A percentile compares a stretch with the other conserved stretches of the same genome.
Conservation (phyloP, 2,888 invertebrate genomes). For the Synergus laeviventris region DNA sequence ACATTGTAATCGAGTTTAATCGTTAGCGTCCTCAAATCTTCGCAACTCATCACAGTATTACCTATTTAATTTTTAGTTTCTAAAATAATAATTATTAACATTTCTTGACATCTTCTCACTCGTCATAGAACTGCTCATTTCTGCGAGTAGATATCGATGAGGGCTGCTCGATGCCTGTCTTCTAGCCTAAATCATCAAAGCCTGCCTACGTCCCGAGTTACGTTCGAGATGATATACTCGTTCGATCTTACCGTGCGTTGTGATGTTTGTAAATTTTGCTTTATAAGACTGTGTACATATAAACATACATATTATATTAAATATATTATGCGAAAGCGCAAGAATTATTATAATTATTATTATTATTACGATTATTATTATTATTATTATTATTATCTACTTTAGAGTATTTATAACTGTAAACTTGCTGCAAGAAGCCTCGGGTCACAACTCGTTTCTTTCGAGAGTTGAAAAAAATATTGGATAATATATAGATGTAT, state of each 20-base stretch:
- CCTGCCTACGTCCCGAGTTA: slow-evolving; percentile 50
- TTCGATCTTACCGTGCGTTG: slow-evolving; percentile 71
- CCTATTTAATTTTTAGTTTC: slow-evolving; percentile 33
- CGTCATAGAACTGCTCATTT: slow-evolving; percentile 16
- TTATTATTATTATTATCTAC: slow-evolving; percentile 28
- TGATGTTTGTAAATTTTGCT: slow-evolving; percentile 76
- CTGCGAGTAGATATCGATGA: slow-evolving; percentile 43
- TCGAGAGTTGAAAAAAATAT: slow-evolving; percentile 13
- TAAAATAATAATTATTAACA: slow-evolving; percentile 30
- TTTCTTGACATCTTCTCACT: slow-evolving; percentile 19
- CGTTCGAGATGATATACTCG: slow-evolving; percentile 62
- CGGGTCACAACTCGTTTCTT: neutral
- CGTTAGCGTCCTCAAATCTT: slow-evolving; percentile 20
- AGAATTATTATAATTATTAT: slow-evolving; percentile 45
- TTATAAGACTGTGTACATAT: slow-evolving; percentile 77
- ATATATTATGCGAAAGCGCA: slow-evolving; percentile 67
- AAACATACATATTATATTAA: slow-evolving; percentile 66
- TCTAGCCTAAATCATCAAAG: slow-evolving; percentile 51
- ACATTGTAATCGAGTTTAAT: neutral
- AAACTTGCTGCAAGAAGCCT: slow-evolving; percentile 35
- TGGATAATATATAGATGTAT: neutral
- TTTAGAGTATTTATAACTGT: slow-evolving; percentile 36
- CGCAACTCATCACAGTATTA: slow-evolving; percentile 37
- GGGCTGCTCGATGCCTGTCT: slow-evolving; percentile 52
- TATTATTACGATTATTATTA: slow-evolving; percentile 31